Conservation (phyloP, 2,888 invertebrate genomes). For the Neoaliturus tenellus region DNA sequence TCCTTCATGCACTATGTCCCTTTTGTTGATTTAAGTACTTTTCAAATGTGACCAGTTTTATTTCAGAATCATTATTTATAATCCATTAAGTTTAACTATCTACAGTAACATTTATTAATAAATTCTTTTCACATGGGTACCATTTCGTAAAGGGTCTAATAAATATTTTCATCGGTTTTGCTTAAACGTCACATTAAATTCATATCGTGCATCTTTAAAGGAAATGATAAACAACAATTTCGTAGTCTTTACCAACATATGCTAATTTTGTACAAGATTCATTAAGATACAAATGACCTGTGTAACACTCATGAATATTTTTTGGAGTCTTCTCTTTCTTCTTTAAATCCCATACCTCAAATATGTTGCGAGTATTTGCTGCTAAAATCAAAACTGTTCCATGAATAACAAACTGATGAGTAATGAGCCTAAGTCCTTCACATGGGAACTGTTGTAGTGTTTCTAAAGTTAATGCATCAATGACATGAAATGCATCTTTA, state of each 20-base stretch:
- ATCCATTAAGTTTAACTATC: no score
- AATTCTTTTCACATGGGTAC: no score
- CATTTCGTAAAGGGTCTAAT: no score
- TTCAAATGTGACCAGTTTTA: no score
- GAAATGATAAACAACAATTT: background rate
- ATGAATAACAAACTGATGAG: background rate
- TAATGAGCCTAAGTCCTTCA: background rate
- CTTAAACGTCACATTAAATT: no score
- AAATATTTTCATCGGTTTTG: no score
- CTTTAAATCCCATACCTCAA: background rate
- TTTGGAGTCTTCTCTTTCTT: background rate
- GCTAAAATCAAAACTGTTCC: constrained; percentile 11
- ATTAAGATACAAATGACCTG: background rate
- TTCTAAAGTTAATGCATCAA: constrained; percentile 24
- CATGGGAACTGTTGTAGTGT: background rate
- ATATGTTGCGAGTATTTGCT: background rate
- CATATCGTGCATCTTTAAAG: no score
- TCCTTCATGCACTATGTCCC: no score
- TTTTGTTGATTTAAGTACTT: no score
- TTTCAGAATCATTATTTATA: no score
- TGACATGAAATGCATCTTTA: background rate
- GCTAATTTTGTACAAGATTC: background rate
- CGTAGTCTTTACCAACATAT: background rate
- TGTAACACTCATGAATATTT: background rate
- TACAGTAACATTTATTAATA: no score